phyloP scores from a whole-genome alignment of 30 jellyfish, hydroid and myxozoan genomes.

The Aurelia coerulea region DNA sequence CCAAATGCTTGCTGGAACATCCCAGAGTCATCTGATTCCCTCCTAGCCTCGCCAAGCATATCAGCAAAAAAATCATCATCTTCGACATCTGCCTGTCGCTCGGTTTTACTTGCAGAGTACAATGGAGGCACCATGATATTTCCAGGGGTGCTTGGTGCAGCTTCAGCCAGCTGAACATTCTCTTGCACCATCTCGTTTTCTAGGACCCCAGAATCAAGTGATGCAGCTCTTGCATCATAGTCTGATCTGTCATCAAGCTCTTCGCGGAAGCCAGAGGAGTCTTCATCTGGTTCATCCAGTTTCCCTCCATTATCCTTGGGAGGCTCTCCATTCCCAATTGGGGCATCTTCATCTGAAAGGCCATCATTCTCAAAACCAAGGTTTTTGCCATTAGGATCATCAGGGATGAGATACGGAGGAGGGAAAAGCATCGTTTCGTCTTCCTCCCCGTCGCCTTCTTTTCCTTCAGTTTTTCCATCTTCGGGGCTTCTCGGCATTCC shows the following conservation, averaged over 20 bases:
- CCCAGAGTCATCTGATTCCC: slow-evolving; percentile 24
- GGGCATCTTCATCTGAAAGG: slow-evolving; percentile 31
- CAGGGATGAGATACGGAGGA: slow-evolving; percentile 59
- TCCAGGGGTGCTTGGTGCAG: slow-evolving; percentile 28
- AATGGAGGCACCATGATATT: slow-evolving; percentile 5
- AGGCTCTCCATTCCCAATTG: slow-evolving; percentile 6
- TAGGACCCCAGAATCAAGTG: slow-evolving; percentile 64
- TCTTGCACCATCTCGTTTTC: slow-evolving; percentile 56
- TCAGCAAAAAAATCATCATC: slow-evolving; percentile 48
- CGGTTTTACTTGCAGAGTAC: slow-evolving; percentile 31
- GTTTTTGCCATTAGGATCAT: slow-evolving; percentile 53
- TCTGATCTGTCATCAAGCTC: slow-evolving; percentile 48
- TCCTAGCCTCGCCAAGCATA: slow-evolving; percentile 61
- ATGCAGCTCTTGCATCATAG: slow-evolving; percentile 48
- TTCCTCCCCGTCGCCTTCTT: slow-evolving; percentile 45
- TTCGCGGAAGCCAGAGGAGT: slow-evolving; percentile 62
- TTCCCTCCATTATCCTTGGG: background rate
- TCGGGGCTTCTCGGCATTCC: slow-evolving; percentile 43
- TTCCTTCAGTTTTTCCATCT: background rate
- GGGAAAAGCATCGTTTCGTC: slow-evolving; percentile 65
- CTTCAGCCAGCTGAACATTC: slow-evolving; percentile 32
- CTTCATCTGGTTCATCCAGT: slow-evolving; percentile 35
- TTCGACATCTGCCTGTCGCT: background rate
- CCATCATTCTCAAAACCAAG: slow-evolving; percentile 70
- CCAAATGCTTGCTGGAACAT: background rate